phyloP scores from a whole-genome alignment of 1,140 invertebrate species.

The Orchestia grillus region DNA sequence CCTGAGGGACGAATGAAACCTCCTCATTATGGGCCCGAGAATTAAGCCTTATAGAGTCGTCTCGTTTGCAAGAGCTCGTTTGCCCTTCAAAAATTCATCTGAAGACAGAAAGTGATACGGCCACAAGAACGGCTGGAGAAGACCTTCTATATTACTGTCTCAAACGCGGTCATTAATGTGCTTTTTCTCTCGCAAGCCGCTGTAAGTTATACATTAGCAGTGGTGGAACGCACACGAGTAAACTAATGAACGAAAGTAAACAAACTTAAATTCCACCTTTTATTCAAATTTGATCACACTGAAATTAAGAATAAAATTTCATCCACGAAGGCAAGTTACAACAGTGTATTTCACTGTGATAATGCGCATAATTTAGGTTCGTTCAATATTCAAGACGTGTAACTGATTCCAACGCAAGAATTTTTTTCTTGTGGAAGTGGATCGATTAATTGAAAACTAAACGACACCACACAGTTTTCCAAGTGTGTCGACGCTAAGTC shows the following conservation, averaged over 20 bases:
- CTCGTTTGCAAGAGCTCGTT: not conserved
- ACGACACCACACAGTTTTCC: not conserved
- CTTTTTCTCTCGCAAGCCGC: not conserved
- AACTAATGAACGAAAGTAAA: not conserved
- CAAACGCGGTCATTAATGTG: not conserved
- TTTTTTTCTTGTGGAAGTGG: not conserved
- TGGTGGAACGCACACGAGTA: no score
- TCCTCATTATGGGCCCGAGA: conserved; percentile 9
- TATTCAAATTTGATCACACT: not conserved
- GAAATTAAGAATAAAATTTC: not conserved
- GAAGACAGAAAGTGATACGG: not conserved
- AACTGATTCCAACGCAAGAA: not conserved
- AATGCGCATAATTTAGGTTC: not conserved
- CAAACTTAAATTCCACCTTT: not conserved
- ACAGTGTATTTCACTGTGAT: not conserved
- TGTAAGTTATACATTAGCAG: no score
- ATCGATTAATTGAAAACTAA: not conserved
- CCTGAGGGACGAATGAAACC: conserved; percentile 8
- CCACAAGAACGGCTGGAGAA: not conserved
- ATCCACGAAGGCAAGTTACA: not conserved
- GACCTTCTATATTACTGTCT: not conserved
- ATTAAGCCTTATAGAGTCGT: not conserved
- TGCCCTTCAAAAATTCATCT: not conserved
- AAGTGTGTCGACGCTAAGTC: not conserved
- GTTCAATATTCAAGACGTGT: no score